These are phyloP conservation scores for Copsychus sechellarum DNA, from an alignment of 2,113 vertebrate species.

Conservation along the genomic window DNA sequence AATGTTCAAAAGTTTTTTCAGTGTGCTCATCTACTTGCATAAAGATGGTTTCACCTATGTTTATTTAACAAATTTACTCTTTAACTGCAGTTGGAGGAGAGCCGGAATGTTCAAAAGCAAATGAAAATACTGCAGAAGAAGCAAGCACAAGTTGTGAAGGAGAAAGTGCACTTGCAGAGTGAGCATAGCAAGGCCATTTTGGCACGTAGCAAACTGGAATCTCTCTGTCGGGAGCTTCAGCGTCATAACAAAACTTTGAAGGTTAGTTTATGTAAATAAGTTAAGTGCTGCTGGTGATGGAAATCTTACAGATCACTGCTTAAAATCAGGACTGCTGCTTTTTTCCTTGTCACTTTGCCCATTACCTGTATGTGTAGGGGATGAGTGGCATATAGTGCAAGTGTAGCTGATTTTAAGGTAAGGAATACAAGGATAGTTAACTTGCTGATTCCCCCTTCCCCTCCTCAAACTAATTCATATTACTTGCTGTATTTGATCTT, in stretches of 20 bases:
- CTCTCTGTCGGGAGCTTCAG: slow-evolving; percentile 95
- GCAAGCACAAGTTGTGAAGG: slow-evolving; percentile 94
- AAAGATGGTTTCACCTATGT: background rate
- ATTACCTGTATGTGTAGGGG: background rate
- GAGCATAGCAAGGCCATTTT: slow-evolving; percentile 98
- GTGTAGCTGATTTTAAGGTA: background rate
- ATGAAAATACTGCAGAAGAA: slow-evolving; percentile 97
- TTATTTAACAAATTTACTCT: slow-evolving; percentile 19
- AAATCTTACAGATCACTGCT: background rate
- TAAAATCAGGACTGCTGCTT: background rate
- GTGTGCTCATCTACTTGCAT: background rate
- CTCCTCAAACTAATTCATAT: background rate
- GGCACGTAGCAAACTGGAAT: slow-evolving; percentile 97
- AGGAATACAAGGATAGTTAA: background rate
- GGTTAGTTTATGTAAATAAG: slow-evolving; percentile 70
- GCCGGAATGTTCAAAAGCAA: slow-evolving; percentile 93
- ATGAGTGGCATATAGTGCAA: background rate
- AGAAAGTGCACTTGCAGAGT: slow-evolving; percentile 94
- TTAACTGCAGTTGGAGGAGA: slow-evolving; percentile 89
- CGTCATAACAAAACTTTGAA: slow-evolving; percentile 98
- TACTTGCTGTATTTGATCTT: background rate
- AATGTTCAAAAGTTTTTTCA: background rate
- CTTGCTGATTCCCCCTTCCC: rapidly evolving
- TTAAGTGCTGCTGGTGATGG: background rate
- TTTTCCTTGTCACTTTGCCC: background rate